Conservation (phyloP, 2,888 invertebrate genomes). For the Drosophila kuntzei region DNA sequence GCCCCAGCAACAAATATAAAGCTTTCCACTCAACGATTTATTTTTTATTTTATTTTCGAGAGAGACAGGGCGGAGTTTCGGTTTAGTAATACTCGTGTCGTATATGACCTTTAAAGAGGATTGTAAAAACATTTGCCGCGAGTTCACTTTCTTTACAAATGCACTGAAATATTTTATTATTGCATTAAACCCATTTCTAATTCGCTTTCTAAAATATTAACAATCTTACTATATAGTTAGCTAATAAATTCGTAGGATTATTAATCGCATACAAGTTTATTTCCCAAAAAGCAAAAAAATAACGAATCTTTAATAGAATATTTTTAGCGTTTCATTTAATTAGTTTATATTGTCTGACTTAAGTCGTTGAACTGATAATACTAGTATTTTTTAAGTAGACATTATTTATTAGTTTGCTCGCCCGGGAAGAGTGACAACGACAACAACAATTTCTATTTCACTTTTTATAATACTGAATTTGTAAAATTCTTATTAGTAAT, state of each 20-base stretch:
- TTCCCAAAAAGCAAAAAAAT: background rate
- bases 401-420: slow-evolving; percentile 5
- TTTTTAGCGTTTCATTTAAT: background rate
- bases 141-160: slow-evolving; percentile 22
- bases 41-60: background rate
- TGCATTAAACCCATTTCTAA: slow-evolving; percentile 21
- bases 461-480: background rate
- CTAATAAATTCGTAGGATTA: background rate
- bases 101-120: slow-evolving; percentile 13
- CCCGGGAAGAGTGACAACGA: slow-evolving; percentile 26
- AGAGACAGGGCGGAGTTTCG: slow-evolving; percentile 5
- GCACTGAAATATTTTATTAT: slow-evolving; percentile 4
- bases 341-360: background rate
- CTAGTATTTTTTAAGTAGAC: slow-evolving; percentile 26
- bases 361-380: slow-evolving; percentile 24
- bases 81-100: slow-evolving; percentile 2
- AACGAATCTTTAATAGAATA: slow-evolving; percentile 5
- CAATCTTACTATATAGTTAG: background rate
- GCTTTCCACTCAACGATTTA: slow-evolving; percentile 17
- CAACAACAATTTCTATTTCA: slow-evolving; percentile 16
- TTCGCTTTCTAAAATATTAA: background rate
- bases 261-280: background rate
- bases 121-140: background rate
- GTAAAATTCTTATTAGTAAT: background rate
- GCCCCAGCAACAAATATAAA: slow-evolving; percentile 13